A percentile compares a stretch with the other conserved stretches of the same genome.
Evolutionary conservation across 2,888 invertebrate species (phyloP).

Genomic region (Palloptera scutellata): DNA sequence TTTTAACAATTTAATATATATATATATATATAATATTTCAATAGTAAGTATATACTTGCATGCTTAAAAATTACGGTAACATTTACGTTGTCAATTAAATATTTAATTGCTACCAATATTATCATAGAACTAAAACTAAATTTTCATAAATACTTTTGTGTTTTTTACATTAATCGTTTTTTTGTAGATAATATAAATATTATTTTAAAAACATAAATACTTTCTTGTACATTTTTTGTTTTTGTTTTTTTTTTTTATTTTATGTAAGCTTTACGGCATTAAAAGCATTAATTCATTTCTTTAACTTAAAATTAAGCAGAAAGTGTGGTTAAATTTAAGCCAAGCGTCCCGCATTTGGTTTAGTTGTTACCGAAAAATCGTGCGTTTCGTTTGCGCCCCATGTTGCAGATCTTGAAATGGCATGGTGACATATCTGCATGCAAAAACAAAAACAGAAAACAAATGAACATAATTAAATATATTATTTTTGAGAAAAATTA

Average conservation of each 20-base stretch:
- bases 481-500: not conserved
- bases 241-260: slow-evolving; percentile 18
- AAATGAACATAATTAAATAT: slow-evolving; percentile 2
- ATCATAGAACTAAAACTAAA: slow-evolving; percentile 1
- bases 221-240: slow-evolving; percentile 22
- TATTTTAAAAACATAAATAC: slow-evolving; percentile 24
- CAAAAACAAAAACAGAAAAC: no score
- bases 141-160: slow-evolving; percentile 26
- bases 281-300: not conserved
- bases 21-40: slow-evolving; percentile 1
- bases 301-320: not conserved
- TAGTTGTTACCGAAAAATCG: slow-evolving; percentile 27
- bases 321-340: slow-evolving; percentile 13
- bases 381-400: slow-evolving; percentile 70
- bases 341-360: not conserved
- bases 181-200: slow-evolving; percentile 8
- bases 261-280: not conserved
- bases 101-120: not conserved
- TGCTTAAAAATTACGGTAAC: slow-evolving; percentile 19
- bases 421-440: slow-evolving; percentile 73
- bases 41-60: not conserved
- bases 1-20: not conserved
- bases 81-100: not conserved
- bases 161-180: slow-evolving; percentile 8
- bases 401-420: slow-evolving; percentile 76